Base-by-base conservation (phyloP, 2,888 invertebrate species). In the Synanthedon vespiformis region DNA sequence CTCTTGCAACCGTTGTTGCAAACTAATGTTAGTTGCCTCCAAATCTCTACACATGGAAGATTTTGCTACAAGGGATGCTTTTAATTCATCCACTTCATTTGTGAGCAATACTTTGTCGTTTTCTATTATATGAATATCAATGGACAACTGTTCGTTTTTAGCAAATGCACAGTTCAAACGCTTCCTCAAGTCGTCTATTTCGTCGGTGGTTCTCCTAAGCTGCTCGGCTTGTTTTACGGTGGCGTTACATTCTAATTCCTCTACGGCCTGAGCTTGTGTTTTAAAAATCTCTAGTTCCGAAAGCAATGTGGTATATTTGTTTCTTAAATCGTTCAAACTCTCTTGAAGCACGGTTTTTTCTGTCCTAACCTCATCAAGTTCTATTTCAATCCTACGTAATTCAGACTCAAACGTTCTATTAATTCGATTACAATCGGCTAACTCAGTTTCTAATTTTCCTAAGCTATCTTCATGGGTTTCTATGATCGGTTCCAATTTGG, bases 381-480 rank as follows among this genome's bases (percentile, higher is more conserved):
- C 89, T 49, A 82, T 83, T 61, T 90, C 88, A 63, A 90, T 83
- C 52, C 87, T 88, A 50, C 85, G 74, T 50, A 91, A 88, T 74
- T 91, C 90, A 50, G 89, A 87, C 65, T 91, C 89, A 63, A 92
- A 83, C 6, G 86, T 87, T 59, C 88, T 87, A 62, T 90, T 91
- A n/a, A 89, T 74, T 60, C 76, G 88, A 57, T 80, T 89, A 49
- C 86, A 88, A 63, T 90, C 89, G 51, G 93, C 93, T 50, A 93
- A 68, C 70, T 92, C 92, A 0, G 85, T 80, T 76, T 93, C 92
- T 60, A 93, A 68, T 61, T 90, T 88, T 0, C 88, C 80, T 56
- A 92, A 75, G 58, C 90, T 92, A 61, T 93, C 92, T 78, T 93
- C 93, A 63, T 92, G 92, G 1, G 91, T 89, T 79, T 93, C 93